Base-by-base conservation (phyloP, 1,140 invertebrate species). In the Caenorhabditis briggsae region DNA sequence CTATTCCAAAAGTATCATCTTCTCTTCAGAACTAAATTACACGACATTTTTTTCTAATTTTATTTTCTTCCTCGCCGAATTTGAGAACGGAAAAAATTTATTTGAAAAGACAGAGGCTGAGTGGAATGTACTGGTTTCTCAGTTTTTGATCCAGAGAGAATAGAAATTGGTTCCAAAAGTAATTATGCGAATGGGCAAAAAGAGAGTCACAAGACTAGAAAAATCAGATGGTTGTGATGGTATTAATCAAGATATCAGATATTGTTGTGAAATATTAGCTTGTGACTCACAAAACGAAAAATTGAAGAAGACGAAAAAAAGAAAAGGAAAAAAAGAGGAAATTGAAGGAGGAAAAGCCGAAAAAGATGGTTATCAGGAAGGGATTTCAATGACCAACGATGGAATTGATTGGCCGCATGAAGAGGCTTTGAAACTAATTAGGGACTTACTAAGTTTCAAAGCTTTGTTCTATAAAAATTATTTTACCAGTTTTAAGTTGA, bases 371-470 rank as follows among this genome's bases (percentile, higher is more conserved):
- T 61, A 61, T 61, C 59, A 61, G n/a, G 7, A 61, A 14, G 50
- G 50, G 50, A 61, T 25, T 61, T 61, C 59, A 61, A 61, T 25
- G 59, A 61, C 59, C 59, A 61, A 61, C 59, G 59, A 61, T 33
- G 59, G 23, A 25, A 25, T 25, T 61, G 23, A 23, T 61, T 61
- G 18, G 33, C 23, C 25, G 8, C 11, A 25, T 20, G 25, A 2
- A 25, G 3, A 9, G 33, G 25, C 5, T 11, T 25, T 5, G 59
- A 18, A 11, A 20, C 11, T 53, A 33, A 33, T 2, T 33, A 33
- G 33, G 33, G 33, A 33, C 33, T 33, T 33, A 33, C 33, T 33
- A 33, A n/a, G n/a, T n/a, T n/a, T n/a, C n/a, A n/a, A n/a, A n/a
- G n/a, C n/a, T n/a, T n/a, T n/a, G n/a, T n/a, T n/a, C n/a, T n/a